Conservation (phyloP, 37 sponge, comb jelly and placozoan species). For the Ianthella basta region DNA sequence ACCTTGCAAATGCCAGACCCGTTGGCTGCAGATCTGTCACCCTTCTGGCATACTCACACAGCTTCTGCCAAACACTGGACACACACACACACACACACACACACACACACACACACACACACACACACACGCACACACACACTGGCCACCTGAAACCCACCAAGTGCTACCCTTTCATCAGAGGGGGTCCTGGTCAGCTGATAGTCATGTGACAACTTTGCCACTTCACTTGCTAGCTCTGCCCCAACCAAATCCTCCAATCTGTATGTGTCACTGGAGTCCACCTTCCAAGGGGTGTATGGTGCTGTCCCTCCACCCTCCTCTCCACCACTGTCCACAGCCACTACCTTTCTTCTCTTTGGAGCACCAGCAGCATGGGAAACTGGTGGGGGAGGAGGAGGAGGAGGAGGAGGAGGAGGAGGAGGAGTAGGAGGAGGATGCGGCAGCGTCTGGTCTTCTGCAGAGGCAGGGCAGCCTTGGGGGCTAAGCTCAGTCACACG, state of each 20-base stretch:
- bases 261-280: neutral
- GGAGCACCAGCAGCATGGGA: neutral
- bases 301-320: too few relatives aligned
- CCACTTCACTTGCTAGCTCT: neutral
- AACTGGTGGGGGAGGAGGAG: constrained; percentile 1
- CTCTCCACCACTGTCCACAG: too few relatives aligned
- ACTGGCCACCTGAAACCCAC: neutral
- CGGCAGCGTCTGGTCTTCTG: too few relatives aligned
- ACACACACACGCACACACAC: too few relatives aligned
- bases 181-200: neutral
- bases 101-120: too few relatives aligned
- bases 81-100: too few relatives aligned
- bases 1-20: too few relatives aligned
- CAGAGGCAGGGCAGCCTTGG: neutral
- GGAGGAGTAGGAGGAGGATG: neutral
- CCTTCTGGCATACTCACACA: too few relatives aligned
- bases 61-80: too few relatives aligned
- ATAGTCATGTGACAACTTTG: neutral
- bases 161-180: neutral
- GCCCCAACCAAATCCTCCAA: neutral
- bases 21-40: too few relatives aligned
- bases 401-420: neutral
- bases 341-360: neutral
- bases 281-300: too few relatives aligned
- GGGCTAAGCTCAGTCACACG: too few relatives aligned